Evolutionary conservation across 2,113 vertebrate species (phyloP).

Genomic region (Odontesthes bonariensis): DNA sequence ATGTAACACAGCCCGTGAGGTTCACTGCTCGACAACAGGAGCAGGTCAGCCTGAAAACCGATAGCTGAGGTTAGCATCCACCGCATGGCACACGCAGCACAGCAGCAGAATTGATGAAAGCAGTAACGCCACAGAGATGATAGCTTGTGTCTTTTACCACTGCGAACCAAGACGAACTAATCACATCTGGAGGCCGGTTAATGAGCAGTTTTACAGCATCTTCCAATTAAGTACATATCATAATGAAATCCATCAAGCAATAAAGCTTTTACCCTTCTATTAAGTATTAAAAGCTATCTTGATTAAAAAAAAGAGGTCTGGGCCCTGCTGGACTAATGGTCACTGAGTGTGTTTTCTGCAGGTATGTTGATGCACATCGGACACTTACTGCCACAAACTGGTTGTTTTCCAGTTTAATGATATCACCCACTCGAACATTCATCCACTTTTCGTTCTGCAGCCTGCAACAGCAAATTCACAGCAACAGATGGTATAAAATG

Average conservation of each 20-base stretch:
- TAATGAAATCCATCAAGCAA: slow-evolving; percentile 22
- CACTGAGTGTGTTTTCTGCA: background rate
- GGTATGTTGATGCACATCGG: background rate
- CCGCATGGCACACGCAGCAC: background rate
- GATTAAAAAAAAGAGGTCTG: background rate
- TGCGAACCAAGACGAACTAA: background rate
- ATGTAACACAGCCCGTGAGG: slow-evolving; percentile 97
- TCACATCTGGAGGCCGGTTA: slow-evolving; percentile 4
- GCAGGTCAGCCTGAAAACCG: slow-evolving; percentile 90
- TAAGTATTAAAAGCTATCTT: background rate
- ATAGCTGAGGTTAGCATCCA: slow-evolving; percentile 47
- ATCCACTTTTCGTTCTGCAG: slow-evolving; percentile 95
- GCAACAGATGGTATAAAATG: background rate
- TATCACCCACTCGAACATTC: slow-evolving; percentile 94
- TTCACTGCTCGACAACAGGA: slow-evolving; percentile 95
- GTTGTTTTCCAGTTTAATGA: slow-evolving; percentile 96
- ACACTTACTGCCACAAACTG: slow-evolving; percentile 94
- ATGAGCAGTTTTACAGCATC: background rate
- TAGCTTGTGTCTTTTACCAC: background rate
- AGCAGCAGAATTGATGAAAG: slow-evolving; percentile 11
- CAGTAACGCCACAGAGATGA: slow-evolving; percentile 1
- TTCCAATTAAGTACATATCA: background rate
- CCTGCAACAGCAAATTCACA: slow-evolving; percentile 70
- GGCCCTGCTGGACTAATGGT: background rate
- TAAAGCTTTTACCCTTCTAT: background rate